Evolutionary conservation across 2,113 vertebrate genomes (phyloP).

Genomic region (Anthoscopus minutus): DNA sequence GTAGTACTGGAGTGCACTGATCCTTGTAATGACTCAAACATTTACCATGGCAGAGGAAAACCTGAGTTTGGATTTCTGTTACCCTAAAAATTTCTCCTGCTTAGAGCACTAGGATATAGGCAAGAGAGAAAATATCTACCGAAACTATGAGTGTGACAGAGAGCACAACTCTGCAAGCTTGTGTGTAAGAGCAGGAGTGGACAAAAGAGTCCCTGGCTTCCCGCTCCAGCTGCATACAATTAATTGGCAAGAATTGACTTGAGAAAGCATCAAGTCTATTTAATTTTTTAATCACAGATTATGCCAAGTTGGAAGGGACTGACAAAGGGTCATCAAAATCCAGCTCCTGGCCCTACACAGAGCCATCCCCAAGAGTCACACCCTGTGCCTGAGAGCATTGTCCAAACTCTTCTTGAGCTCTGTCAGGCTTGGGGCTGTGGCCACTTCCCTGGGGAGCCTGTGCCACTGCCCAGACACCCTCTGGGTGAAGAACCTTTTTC

Average conservation of each 20-base stretch:
- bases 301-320: background rate
- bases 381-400: rapidly evolving
- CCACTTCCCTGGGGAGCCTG: background rate
- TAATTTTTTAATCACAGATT: background rate
- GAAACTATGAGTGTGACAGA: background rate
- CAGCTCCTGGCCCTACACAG: background rate
- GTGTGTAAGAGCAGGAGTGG: background rate
- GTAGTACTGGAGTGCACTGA: background rate
- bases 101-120: background rate
- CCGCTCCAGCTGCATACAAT: background rate
- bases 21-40: background rate
- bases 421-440: background rate
- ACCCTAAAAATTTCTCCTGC: background rate
- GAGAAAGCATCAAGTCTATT: background rate
- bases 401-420: rapidly evolving
- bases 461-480: rapidly evolving
- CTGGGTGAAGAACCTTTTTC: background rate
- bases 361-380: background rate
- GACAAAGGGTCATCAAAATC: background rate
- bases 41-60: background rate
- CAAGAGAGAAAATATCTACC: background rate
- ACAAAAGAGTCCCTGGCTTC: background rate
- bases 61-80: background rate
- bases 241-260: background rate
- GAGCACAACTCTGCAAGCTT: background rate